A percentile compares a stretch with the other conserved stretches of the same genome.
These are phyloP conservation scores for Campylomormyrus tamandua DNA, from an alignment of 2,113 vertebrate genomes.

Conservation along the genomic window DNA sequence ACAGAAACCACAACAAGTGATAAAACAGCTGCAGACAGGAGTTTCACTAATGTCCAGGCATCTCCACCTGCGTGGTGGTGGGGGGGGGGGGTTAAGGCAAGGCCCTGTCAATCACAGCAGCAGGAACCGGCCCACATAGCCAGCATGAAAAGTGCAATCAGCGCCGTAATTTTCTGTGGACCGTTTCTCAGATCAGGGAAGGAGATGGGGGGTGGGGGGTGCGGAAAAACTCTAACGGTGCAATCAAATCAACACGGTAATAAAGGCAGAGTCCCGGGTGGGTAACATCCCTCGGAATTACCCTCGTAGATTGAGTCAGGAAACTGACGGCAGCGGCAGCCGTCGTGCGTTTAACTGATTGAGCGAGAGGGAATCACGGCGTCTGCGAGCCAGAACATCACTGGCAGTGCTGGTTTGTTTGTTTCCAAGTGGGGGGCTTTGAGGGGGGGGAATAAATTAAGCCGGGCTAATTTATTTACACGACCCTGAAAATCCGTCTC, in stretches of 20 bases:
- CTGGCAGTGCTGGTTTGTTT: not conserved
- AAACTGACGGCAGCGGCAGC: not conserved
- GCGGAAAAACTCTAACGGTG: not conserved
- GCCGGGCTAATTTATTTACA: not conserved
- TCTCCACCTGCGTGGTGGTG: not conserved
- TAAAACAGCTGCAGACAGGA: not conserved
- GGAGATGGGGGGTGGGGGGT: not conserved
- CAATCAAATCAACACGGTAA: slow-evolving; percentile 9
- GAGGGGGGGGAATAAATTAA: not conserved
- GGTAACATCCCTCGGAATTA: slow-evolving; percentile 3
- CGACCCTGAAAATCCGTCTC: not conserved
- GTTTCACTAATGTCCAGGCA: not conserved
- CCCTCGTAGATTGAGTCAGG: not conserved
- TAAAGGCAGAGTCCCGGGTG: not conserved
- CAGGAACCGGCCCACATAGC: not conserved
- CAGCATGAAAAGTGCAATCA: not conserved
- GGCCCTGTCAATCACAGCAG: not conserved
- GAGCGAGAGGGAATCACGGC: not conserved
- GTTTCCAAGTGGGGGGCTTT: not conserved
- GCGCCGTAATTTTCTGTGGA: not conserved
- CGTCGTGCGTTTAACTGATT: not conserved
- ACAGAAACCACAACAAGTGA: not conserved
- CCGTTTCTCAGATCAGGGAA: not conserved
- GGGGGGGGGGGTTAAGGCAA: not conserved
- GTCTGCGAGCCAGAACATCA: not conserved